These are phyloP conservation scores for Balaeniceps rex DNA, from an alignment of 2,113 vertebrate genomes.

Conservation along the genomic window DNA sequence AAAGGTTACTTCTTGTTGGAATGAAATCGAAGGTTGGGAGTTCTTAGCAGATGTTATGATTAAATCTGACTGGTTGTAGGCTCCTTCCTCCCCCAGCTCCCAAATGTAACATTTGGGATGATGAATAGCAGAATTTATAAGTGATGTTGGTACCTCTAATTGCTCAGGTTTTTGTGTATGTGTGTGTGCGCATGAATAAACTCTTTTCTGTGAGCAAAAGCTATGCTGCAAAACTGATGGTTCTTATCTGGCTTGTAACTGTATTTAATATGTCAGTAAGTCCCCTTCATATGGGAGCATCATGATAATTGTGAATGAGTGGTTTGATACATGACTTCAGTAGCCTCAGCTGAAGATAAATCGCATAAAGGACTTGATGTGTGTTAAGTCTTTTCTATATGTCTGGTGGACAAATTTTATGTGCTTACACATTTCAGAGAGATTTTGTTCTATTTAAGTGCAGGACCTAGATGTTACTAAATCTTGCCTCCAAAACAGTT, in stretches of 20 bases:
- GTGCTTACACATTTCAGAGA: not conserved
- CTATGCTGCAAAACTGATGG: not conserved
- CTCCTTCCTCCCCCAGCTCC: slow-evolving; percentile 30
- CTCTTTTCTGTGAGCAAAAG: not conserved
- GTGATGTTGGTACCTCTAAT: slow-evolving; percentile 17
- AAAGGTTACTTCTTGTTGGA: slow-evolving; percentile 45
- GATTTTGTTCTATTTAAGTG: not conserved
- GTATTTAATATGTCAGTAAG: slow-evolving; percentile 1
- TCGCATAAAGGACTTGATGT: not conserved
- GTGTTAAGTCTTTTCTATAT: not conserved
- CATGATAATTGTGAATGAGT: not conserved
- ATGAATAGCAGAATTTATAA: slow-evolving; percentile 13
- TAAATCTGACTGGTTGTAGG: slow-evolving; percentile 58
- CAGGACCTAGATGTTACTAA: not conserved
- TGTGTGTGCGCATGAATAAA: not conserved
- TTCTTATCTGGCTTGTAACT: slow-evolving; percentile 30
- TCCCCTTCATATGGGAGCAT: not conserved
- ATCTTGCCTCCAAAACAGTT: not conserved
- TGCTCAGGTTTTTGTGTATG: not conserved
- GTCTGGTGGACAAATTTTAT: not conserved
- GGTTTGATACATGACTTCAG: not conserved
- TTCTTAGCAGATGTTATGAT: slow-evolving; percentile 57
- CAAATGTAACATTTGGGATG: slow-evolving; percentile 46
- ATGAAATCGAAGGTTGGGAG: slow-evolving; percentile 43
- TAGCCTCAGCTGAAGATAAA: not conserved